phyloP scores from a whole-genome alignment of 2,113 vertebrate genomes.

The Austrofundulus limnaeus region DNA sequence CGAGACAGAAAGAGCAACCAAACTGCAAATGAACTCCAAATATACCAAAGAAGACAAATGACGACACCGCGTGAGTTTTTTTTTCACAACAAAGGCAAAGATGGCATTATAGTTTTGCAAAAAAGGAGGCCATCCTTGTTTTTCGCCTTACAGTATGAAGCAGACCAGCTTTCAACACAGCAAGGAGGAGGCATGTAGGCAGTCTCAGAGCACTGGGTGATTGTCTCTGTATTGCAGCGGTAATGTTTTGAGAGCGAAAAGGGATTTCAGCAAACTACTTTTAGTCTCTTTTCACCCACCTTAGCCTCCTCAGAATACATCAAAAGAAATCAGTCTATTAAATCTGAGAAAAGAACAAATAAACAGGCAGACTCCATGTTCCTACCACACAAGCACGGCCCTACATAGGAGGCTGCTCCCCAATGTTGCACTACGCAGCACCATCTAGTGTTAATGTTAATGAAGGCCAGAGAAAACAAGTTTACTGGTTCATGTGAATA shows the following conservation, averaged over 20 bases:
- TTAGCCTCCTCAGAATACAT: conserved; percentile 63
- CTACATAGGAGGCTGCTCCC: not conserved
- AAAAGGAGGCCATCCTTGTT: conserved; percentile 32
- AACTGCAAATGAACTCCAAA: conserved; percentile 52
- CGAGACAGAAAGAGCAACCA: conserved; percentile 16
- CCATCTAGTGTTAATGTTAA: conserved; percentile 65
- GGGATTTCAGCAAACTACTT: conserved; percentile 52
- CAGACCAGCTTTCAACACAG: conserved; percentile 31
- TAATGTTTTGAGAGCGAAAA: conserved; percentile 45
- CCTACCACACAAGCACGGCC: conserved; percentile 10
- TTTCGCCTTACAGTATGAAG: conserved; percentile 30
- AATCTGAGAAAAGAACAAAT: conserved; percentile 49
- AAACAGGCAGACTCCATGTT: conserved; percentile 14
- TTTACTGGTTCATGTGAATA: not conserved
- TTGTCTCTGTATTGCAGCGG: conserved; percentile 54
- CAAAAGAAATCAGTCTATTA: conserved; percentile 60
- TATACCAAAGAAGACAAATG: conserved; percentile 55
- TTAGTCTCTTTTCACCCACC: conserved; percentile 52
- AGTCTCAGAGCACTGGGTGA: conserved; percentile 43
- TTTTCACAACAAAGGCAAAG: conserved; percentile 47
- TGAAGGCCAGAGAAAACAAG: conserved; percentile 1
- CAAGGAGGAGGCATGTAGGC: conserved; percentile 31
- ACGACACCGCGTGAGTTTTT: conserved; percentile 41
- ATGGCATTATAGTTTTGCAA: conserved; percentile 29
- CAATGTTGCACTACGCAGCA: conserved; percentile 57